Percentiles rank a stretch among this genome's conserved stretches.
These are phyloP conservation scores for Anguilla obscura DNA, from an alignment of 2,797 vertebrate genomes.

Conservation along the genomic window DNA sequence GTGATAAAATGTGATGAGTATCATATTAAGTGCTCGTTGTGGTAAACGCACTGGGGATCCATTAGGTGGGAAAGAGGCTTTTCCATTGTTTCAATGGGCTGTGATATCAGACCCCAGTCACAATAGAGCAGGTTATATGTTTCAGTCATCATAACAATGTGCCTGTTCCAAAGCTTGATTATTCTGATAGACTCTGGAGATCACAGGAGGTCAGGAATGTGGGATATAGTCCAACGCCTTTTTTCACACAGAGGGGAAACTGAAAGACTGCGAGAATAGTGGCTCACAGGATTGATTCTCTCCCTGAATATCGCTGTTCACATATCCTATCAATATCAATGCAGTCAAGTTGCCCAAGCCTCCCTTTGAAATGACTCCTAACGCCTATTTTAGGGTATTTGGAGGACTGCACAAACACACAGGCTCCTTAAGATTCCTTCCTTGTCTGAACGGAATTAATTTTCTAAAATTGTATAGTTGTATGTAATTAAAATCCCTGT, in stretches of 20 bases:
- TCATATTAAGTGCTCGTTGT: conserved; percentile 10
- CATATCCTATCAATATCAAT: background rate
- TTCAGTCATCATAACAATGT: background rate
- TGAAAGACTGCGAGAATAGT: background rate
- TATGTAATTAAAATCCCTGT: too few relatives aligned
- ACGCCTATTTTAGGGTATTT: background rate
- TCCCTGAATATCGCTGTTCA: background rate
- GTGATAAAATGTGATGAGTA: background rate
- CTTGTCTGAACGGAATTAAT: too few relatives aligned
- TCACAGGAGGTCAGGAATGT: conserved; percentile 10
- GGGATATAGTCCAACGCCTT: background rate
- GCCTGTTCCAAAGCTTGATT: conserved; percentile 14
- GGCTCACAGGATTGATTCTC: background rate
- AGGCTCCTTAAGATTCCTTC: background rate
- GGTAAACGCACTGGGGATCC: conserved; percentile 19
- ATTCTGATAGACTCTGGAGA: conserved; percentile 5
- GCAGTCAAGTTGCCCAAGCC: too few relatives aligned
- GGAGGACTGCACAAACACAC: background rate
- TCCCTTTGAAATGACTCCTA: background rate
- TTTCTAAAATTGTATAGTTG: too few relatives aligned
- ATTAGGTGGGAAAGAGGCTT: background rate
- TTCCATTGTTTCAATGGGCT: conserved; percentile 19
- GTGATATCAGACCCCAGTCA: conserved; percentile 22
- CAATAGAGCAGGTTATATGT: conserved; percentile 6
- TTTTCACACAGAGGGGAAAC: background rate